Conservation (phyloP, 2,888 invertebrate species). For the Nephrotoma guestfalica region DNA sequence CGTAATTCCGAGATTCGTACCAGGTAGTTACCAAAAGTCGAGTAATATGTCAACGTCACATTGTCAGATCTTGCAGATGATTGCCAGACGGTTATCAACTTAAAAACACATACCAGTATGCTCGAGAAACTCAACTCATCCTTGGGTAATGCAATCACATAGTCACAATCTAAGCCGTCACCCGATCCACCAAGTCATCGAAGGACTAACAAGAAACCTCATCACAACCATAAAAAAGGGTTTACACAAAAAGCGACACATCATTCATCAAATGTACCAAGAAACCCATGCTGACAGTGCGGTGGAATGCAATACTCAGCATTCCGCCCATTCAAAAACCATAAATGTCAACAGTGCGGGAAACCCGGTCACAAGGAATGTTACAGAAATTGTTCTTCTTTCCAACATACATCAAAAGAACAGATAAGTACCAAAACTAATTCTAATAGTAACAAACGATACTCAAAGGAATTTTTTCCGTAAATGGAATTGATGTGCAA, state of each 20-base stretch:
- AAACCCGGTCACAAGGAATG: conserved; percentile 12
- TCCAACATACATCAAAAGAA: background rate
- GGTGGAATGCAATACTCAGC: conserved; percentile 12
- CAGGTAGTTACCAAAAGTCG: conserved; percentile 12
- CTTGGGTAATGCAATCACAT: background rate
- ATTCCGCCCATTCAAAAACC: conserved; percentile 7
- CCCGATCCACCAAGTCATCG: conserved; percentile 6
- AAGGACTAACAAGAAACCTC: conserved; percentile 1
- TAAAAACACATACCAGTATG: conserved; percentile 12
- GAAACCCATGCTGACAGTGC: conserved; percentile 8
- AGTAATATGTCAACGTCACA: background rate
- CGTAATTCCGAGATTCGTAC: conserved; percentile 12
- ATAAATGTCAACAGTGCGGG: conserved; percentile 10
- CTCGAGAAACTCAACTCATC: conserved; percentile 8
- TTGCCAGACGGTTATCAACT: conserved; percentile 12
- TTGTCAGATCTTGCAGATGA: conserved; percentile 5
- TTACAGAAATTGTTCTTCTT: conserved; percentile 3
- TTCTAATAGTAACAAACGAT: background rate
- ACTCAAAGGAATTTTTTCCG: too few species aligned
- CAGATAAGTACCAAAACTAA: background rate
- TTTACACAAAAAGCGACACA: background rate
- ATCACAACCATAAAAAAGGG: background rate
- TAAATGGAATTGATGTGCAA: conserved; percentile 7
- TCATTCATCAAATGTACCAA: background rate
- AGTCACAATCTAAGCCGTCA: background rate